phyloP scores from a whole-genome alignment of 2,797 vertebrate species.

The Enteromius argenteus region DNA sequence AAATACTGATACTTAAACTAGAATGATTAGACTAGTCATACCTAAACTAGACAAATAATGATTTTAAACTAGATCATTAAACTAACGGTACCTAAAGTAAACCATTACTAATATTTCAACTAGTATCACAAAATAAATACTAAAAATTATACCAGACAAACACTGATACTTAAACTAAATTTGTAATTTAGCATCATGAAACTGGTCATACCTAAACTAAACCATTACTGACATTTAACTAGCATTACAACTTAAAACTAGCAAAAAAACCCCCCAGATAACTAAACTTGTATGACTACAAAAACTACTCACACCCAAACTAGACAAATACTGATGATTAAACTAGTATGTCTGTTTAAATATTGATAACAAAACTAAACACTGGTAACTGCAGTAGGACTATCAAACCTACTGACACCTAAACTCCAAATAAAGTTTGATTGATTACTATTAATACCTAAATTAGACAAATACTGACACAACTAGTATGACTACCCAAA shows the following conservation, averaged over 20 bases:
- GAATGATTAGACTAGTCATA: not conserved
- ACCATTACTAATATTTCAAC: not conserved
- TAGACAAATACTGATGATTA: not conserved
- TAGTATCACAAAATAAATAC: not conserved
- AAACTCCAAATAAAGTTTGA: not conserved
- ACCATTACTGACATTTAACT: not conserved
- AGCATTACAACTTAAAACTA: not conserved
- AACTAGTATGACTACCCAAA: not conserved
- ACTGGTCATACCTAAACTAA: not conserved
- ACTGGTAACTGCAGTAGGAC: not conserved
- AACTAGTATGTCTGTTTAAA: not conserved
- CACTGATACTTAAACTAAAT: not conserved
- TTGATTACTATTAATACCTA: not conserved
- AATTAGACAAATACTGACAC: not conserved
- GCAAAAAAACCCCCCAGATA: not conserved
- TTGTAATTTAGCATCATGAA: not conserved
- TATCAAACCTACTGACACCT: not conserved
- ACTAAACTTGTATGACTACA: not conserved
- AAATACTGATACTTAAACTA: not conserved
- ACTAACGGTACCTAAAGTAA: not conserved
- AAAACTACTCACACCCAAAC: not conserved
- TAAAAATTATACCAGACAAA: not conserved
- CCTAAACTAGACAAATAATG: not conserved
- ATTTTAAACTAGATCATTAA: not conserved
- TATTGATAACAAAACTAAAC: not conserved